These are phyloP conservation scores for Pteromalus puparum DNA, from an alignment of 1,140 invertebrate genomes.

Conservation along the genomic window DNA sequence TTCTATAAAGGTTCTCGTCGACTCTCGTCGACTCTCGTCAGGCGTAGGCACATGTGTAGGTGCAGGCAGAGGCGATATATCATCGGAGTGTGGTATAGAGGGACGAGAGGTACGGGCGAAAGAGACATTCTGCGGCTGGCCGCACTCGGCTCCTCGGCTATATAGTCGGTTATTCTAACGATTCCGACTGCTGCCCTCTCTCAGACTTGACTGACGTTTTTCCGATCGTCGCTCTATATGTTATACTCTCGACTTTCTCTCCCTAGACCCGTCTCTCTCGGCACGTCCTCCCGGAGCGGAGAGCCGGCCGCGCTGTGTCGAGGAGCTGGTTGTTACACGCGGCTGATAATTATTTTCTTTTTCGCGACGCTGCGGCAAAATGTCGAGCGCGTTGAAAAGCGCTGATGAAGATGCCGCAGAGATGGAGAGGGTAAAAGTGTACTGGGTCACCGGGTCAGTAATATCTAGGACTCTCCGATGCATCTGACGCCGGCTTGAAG, in stretches of 20 bases:
- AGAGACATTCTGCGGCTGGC: slow-evolving; percentile 17
- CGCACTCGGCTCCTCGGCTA: slow-evolving; percentile 12
- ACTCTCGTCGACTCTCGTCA: not conserved
- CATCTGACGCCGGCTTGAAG: too few species aligned
- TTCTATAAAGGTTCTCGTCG: not conserved
- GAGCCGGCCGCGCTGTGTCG: not conserved
- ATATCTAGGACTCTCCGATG: slow-evolving; percentile 10
- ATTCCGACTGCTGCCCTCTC: not conserved
- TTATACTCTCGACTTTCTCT: not conserved
- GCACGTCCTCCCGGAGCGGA: not conserved
- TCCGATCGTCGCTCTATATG: not conserved
- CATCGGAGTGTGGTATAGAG: not conserved
- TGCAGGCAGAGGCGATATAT: slow-evolving; percentile 10
- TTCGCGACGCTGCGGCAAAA: not conserved
- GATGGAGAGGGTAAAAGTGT: not conserved
- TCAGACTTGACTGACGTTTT: slow-evolving; percentile 9
- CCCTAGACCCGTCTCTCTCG: not conserved
- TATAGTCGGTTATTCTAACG: slow-evolving; percentile 25
- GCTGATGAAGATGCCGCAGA: not conserved
- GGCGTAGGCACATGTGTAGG: not conserved
- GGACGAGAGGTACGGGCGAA: not conserved
- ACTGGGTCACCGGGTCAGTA: not conserved
- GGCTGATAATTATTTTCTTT: slow-evolving; percentile 19
- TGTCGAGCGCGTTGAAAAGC: not conserved
- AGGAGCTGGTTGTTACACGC: not conserved